These are phyloP conservation scores for Illadopsis cleaveri DNA, from an alignment of 2,113 vertebrate genomes.

Conservation along the genomic window DNA sequence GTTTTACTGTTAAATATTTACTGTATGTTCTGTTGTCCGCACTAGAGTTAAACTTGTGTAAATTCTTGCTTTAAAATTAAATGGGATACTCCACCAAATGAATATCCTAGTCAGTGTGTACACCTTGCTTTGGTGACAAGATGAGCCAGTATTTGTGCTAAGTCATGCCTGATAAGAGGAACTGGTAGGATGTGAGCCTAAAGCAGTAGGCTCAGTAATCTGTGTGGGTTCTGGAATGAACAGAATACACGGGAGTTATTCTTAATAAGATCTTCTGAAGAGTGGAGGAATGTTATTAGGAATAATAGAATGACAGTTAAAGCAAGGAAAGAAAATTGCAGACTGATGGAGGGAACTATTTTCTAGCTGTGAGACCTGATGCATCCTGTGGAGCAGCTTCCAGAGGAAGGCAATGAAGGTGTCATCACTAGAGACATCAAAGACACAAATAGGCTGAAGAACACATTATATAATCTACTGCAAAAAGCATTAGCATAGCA, in stretches of 20 bases:
- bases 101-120: background rate
- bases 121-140: background rate
- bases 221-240: background rate
- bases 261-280: background rate
- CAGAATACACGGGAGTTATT: background rate
- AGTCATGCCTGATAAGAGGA: background rate
- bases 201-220: background rate
- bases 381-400: background rate
- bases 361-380: slow-evolving; percentile 5
- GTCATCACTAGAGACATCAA: background rate
- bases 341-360: background rate
- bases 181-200: background rate
- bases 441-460: background rate
- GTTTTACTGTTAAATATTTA: background rate
- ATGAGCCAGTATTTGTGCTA: background rate
- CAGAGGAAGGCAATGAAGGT: background rate
- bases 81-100: background rate
- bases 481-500: background rate
- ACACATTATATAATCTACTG: background rate
- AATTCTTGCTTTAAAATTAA: background rate
- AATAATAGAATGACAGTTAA: background rate
- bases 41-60: background rate
- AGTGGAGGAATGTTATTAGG: background rate
- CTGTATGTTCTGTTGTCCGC: background rate
- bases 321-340: background rate